Conservation (phyloP, 2,888 invertebrate species). For the Neelides folsomi region DNA sequence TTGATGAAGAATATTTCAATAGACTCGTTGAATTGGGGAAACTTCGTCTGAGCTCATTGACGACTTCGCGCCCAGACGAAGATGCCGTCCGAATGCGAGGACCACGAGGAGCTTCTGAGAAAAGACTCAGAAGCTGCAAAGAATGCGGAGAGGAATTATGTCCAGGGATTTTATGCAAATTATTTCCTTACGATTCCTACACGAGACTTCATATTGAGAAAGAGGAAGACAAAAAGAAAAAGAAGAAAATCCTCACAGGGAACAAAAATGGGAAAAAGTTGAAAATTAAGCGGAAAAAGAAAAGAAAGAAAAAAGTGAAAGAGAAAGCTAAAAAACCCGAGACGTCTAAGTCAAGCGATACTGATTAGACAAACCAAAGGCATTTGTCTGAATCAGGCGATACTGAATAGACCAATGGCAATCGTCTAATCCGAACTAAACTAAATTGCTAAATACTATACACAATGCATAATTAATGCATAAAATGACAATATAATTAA, state of each 20-base stretch:
- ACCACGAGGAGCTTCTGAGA: conserved; percentile 46
- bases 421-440: too few relatives aligned
- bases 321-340: background rate
- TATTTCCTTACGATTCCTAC: conserved; percentile 46
- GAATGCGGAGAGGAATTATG: conserved; percentile 79
- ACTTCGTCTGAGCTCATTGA: conserved; percentile 52
- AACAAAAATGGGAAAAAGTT: conserved; percentile 28
- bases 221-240: conserved; percentile 27
- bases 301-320: background rate
- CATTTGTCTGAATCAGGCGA: conserved; percentile 27
- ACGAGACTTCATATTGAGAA: conserved; percentile 38
- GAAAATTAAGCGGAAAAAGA: conserved; percentile 2
- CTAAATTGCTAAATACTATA: too few relatives aligned
- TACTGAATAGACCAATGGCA: too few relatives aligned
- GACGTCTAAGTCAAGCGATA: conserved; percentile 27
- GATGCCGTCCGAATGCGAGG: conserved; percentile 53
- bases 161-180: conserved; percentile 44
- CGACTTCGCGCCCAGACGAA: background rate
- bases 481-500: too few relatives aligned
- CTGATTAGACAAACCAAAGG: too few relatives aligned
- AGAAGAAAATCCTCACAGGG: conserved; percentile 33
- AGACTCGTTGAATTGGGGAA: conserved; percentile 67
- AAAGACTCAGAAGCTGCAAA: conserved; percentile 46
- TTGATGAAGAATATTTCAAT: conserved; percentile 71
- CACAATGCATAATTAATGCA: too few relatives aligned